Percentiles rank a stretch among this genome's conserved stretches.
Conservation (phyloP, 2,888 invertebrate species). For the Sceliomorpha sp. region DNA sequence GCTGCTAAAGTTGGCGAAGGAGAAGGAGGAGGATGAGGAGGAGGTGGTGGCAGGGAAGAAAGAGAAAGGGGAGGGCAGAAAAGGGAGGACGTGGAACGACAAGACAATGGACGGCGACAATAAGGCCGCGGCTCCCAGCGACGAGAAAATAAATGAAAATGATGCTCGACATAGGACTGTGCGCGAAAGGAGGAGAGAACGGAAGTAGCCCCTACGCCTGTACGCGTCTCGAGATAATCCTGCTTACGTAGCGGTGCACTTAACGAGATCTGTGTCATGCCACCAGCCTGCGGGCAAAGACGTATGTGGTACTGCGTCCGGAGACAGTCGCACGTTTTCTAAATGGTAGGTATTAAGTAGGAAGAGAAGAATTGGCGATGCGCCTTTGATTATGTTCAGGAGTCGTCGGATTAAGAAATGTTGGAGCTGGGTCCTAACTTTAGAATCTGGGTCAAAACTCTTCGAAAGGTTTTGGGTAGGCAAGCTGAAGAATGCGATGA, state of each 20-base stretch:
- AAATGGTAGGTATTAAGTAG: too few species aligned
- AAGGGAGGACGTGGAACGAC: slow-evolving; percentile 60
- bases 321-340: too few species aligned
- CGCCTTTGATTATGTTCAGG: too few species aligned
- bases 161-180: slow-evolving; percentile 56
- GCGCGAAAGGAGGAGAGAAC: slow-evolving; percentile 7
- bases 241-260: slow-evolving; percentile 18
- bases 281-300: slow-evolving; percentile 3
- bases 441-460: too few species aligned
- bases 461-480: too few species aligned
- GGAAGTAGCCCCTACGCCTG: slow-evolving; percentile 21
- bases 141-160: slow-evolving; percentile 68
- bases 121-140: slow-evolving; percentile 62
- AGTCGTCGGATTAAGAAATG: too few species aligned
- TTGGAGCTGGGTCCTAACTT: too few species aligned
- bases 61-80: slow-evolving; percentile 34
- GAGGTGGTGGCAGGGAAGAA: slow-evolving; percentile 52
- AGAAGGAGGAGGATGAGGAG: slow-evolving; percentile 35
- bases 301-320: slow-evolving; percentile 12
- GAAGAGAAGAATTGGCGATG: too few species aligned
- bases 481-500: too few species aligned
- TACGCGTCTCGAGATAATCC: slow-evolving; percentile 20
- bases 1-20: slow-evolving; percentile 52
- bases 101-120: slow-evolving; percentile 74
- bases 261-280: slow-evolving; percentile 40